A percentile compares a stretch with the other conserved stretches of the same genome.
These are phyloP conservation scores for Crotalus horridus DNA, from an alignment of 2,113 vertebrate species.

Conservation along the genomic window DNA sequence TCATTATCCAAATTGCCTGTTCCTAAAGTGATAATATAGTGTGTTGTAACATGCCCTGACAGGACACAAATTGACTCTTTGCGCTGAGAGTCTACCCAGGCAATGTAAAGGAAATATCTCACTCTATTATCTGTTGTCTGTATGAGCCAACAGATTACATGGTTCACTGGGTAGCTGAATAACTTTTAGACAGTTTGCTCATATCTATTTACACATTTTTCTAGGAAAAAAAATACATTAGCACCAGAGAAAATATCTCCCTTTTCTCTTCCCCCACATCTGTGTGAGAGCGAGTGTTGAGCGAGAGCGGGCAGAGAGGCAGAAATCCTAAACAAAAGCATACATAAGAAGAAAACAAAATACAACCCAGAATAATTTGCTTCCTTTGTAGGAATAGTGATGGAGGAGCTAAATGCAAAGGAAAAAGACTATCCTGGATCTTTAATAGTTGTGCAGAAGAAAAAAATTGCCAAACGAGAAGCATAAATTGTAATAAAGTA, in stretches of 20 bases:
- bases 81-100: slow-evolving; percentile 62
- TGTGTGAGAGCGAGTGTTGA: neutral
- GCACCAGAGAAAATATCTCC: slow-evolving; percentile 61
- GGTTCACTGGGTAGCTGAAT: slow-evolving; percentile 78
- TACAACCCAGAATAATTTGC: slow-evolving; percentile 22
- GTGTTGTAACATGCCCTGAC: slow-evolving; percentile 76
- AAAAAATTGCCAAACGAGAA: neutral
- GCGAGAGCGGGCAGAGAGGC: neutral
- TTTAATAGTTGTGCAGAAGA: neutral
- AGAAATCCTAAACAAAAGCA: slow-evolving; percentile 51
- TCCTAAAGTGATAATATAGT: slow-evolving; percentile 75
- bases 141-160: slow-evolving; percentile 80
- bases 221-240: slow-evolving; percentile 74
- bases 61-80: slow-evolving; percentile 76
- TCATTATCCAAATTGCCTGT: slow-evolving; percentile 79
- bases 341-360: slow-evolving; percentile 35
- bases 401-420: neutral
- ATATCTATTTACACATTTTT: slow-evolving; percentile 79
- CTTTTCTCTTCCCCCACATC: neutral
- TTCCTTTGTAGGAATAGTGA: neutral
- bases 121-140: slow-evolving; percentile 83
- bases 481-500: neutral
- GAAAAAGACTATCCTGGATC: neutral
- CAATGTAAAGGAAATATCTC: slow-evolving; percentile 77
- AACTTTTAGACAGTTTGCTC: slow-evolving; percentile 80